Conservation (phyloP, 2,113 vertebrate species). For the Sinocyclocheilus maitianheensis region DNA sequence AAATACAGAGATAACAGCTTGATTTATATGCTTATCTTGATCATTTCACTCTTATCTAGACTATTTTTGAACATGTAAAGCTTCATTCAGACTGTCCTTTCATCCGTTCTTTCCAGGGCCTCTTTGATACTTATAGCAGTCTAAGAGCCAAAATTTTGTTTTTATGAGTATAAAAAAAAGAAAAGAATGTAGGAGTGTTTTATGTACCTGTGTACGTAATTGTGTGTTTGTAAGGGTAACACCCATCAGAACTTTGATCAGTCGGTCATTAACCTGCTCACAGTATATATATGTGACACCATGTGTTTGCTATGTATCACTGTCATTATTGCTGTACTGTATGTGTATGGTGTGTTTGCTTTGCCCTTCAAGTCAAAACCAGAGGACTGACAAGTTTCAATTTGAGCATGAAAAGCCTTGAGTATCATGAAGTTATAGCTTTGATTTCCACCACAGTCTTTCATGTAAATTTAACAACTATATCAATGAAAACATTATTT, state of each 20-base stretch:
- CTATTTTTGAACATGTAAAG: neutral
- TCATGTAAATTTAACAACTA: neutral
- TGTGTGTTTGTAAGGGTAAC: conserved; percentile 18
- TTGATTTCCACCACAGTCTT: neutral
- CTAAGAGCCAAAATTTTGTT: neutral
- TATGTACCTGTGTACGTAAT: conserved; percentile 16
- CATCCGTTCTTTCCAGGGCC: neutral
- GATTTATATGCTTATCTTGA: neutral
- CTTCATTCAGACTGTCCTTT: neutral
- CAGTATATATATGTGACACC: neutral
- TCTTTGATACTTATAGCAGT: neutral
- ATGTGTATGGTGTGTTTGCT: neutral
- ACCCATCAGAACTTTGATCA: conserved; percentile 45
- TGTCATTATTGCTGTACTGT: neutral
- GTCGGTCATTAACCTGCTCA: conserved; percentile 37
- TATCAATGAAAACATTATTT: neutral
- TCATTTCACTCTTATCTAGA: neutral
- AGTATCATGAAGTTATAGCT: neutral
- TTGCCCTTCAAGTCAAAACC: neutral
- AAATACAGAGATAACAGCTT: neutral
- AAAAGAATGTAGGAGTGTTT: neutral
- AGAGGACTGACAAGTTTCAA: neutral
- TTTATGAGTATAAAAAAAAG: neutral
- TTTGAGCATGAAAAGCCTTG: neutral
- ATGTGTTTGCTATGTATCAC: neutral